Percentiles rank a stretch among this genome's conserved stretches.
These are phyloP conservation scores for Capitulum mitella DNA, from an alignment of 2,888 invertebrate genomes.

Conservation along the genomic window DNA sequence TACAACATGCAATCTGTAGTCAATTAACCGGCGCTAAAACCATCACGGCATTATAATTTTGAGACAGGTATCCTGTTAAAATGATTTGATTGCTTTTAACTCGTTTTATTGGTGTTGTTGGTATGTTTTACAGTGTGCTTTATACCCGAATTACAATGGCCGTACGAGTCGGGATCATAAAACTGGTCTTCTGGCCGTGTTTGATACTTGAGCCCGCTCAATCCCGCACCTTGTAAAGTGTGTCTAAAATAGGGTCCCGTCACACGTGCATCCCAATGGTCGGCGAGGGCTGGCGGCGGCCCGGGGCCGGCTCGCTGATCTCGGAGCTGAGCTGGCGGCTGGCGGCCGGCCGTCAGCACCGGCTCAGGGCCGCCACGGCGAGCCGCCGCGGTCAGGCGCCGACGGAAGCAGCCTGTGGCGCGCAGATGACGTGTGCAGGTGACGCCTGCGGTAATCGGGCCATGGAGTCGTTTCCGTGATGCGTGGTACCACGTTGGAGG, in stretches of 20 bases:
- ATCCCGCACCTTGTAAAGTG: neutral
- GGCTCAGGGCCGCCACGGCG: too few relatives aligned
- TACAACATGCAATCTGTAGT: slow-evolving; percentile 13
- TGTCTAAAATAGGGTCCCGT: neutral
- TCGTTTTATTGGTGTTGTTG: slow-evolving; percentile 18
- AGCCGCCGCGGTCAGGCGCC: too few relatives aligned
- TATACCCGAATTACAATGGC: neutral
- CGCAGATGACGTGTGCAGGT: too few relatives aligned
- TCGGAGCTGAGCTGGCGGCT: too few relatives aligned
- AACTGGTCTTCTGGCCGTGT: neutral
- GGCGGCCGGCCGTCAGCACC: too few relatives aligned
- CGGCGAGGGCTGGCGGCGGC: too few relatives aligned
- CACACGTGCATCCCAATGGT: slow-evolving; percentile 4
- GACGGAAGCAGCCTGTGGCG: too few relatives aligned
- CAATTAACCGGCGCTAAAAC: slow-evolving; percentile 20
- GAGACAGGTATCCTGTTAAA: slow-evolving; percentile 19
- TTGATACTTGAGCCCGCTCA: neutral
- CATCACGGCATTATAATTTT: slow-evolving; percentile 14
- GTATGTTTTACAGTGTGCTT: slow-evolving; percentile 20
- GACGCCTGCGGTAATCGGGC: too few relatives aligned
- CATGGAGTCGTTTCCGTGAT: too few relatives aligned
- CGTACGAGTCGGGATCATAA: neutral
- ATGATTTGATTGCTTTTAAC: slow-evolving; percentile 11
- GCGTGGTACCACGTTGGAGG: too few relatives aligned
- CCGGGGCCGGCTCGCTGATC: too few relatives aligned